phyloP scores from a whole-genome alignment of 2,113 vertebrate genomes.

The Marcusenius ussheri region DNA sequence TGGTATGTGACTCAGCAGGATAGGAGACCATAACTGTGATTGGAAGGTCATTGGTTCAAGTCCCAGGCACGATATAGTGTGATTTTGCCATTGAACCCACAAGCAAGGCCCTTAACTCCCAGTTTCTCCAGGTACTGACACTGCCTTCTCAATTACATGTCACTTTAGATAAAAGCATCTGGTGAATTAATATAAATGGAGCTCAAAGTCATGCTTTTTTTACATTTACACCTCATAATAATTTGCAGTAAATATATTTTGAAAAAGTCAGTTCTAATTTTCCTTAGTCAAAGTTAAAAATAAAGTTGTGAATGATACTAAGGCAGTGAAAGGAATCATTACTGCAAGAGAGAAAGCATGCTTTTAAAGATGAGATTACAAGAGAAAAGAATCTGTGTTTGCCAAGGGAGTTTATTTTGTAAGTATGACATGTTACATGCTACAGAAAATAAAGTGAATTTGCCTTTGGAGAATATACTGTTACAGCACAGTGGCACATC shows the following conservation, averaged over 20 bases:
- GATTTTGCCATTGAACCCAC: background rate
- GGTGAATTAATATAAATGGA: background rate
- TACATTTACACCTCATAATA: background rate
- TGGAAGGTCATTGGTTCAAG: background rate
- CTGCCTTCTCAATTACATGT: background rate
- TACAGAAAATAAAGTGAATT: slow-evolving; percentile 67
- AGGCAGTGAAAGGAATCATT: background rate
- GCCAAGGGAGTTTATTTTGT: slow-evolving; percentile 78
- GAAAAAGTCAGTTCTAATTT: background rate
- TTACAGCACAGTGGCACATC: slow-evolving; percentile 94
- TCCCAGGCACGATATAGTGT: background rate
- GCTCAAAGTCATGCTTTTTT: background rate
- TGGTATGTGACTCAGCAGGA: background rate
- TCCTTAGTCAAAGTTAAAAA: background rate
- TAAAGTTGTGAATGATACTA: background rate
- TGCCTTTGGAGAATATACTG: slow-evolving; percentile 78
- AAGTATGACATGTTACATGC: slow-evolving; percentile 84
- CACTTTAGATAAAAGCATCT: background rate
- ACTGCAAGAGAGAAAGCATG: background rate
- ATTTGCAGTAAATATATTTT: background rate
- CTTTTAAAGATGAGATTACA: background rate
- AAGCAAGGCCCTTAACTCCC: background rate
- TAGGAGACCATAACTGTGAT: background rate
- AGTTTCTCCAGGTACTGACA: background rate
- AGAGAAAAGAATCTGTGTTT: slow-evolving; percentile 34